Percentiles rank a stretch among this genome's conserved stretches.
phyloP scores from a whole-genome alignment of 2,888 invertebrate genomes.

The Epistrophella euchroma region DNA sequence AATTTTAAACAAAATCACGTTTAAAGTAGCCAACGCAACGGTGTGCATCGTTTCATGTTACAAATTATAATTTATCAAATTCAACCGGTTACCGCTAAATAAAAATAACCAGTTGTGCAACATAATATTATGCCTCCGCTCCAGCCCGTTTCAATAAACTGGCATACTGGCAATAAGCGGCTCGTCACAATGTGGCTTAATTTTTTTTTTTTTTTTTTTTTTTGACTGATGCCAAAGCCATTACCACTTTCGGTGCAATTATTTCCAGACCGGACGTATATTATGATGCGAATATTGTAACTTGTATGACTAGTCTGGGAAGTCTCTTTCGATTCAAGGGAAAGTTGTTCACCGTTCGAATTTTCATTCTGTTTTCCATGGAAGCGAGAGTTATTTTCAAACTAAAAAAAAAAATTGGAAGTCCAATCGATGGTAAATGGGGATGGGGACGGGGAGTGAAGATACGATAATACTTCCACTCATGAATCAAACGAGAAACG shows the following conservation, averaged over 20 bases:
- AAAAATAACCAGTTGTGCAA: constrained; percentile 30
- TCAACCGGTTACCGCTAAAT: constrained; percentile 26
- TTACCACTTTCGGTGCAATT: constrained; percentile 32
- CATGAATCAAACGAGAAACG: not conserved
- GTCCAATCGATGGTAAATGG: not conserved
- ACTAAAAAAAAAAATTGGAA: not conserved
- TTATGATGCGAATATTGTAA: constrained; percentile 1
- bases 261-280: constrained; percentile 25
- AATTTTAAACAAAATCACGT: constrained; percentile 12
- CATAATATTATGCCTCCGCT: not conserved
- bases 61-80: constrained; percentile 1
- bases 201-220: constrained; percentile 11
- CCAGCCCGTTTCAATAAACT: not conserved
- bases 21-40: constrained; percentile 9
- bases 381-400: constrained; percentile 7
- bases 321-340: not conserved
- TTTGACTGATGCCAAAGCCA: not conserved
- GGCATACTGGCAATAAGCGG: not conserved
- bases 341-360: constrained; percentile 4
- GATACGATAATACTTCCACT: not conserved
- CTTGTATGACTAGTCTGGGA: constrained; percentile 2
- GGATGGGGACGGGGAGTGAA: not conserved
- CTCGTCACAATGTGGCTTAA: not conserved
- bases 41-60: too few relatives aligned
- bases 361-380: constrained; percentile 11